phyloP scores from a whole-genome alignment of 2,113 vertebrate species.

The Gobio gobio region DNA sequence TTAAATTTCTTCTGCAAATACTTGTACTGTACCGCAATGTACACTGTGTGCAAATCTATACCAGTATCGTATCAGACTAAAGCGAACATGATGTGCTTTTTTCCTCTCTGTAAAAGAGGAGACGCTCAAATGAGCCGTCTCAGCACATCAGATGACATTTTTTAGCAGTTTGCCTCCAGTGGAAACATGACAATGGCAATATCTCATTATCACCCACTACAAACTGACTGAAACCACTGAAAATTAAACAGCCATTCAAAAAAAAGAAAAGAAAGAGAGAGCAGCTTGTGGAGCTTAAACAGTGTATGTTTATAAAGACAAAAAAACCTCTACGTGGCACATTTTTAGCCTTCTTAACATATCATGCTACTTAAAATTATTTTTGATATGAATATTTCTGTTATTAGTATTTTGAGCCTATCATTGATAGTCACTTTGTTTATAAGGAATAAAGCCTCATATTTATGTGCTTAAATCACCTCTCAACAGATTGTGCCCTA shows the following conservation, averaged over 20 bases:
- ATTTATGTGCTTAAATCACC: not conserved
- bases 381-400: not conserved
- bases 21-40: not conserved
- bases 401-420: not conserved
- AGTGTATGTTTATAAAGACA: not conserved
- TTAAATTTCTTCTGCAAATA: not conserved
- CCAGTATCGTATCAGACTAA: slow-evolving; percentile 15
- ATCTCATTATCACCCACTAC: slow-evolving; percentile 63
- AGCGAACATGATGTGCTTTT: slow-evolving; percentile 49
- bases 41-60: slow-evolving; percentile 9
- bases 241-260: slow-evolving; percentile 21
- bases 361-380: not conserved
- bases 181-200: slow-evolving; percentile 59
- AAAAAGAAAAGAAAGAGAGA: not conserved
- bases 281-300: not conserved
- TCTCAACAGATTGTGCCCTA: not conserved
- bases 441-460: not conserved
- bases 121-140: slow-evolving; percentile 64
- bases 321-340: not conserved
- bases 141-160: slow-evolving; percentile 68
- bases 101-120: slow-evolving; percentile 36
- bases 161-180: slow-evolving; percentile 52
- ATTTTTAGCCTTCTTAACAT: not conserved
- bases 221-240: slow-evolving; percentile 25
- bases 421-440: not conserved